These are phyloP conservation scores for Oreochromis tanganicae DNA, from an alignment of 2,113 vertebrate species.

Conservation along the genomic window DNA sequence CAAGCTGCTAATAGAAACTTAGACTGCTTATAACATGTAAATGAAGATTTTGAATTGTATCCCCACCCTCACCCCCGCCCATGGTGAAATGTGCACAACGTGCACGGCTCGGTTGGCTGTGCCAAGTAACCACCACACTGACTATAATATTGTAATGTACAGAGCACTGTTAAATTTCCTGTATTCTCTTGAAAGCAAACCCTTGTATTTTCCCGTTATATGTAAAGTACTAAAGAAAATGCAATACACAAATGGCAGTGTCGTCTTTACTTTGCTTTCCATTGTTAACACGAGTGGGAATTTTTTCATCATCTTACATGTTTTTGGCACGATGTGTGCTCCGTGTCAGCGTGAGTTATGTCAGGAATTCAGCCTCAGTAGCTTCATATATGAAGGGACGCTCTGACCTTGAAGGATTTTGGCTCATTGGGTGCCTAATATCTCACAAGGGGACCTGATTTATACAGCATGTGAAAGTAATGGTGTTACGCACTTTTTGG, in stretches of 20 bases:
- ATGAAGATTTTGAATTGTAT: conserved; percentile 49
- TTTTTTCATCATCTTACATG: neutral
- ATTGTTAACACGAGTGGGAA: neutral
- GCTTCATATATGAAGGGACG: neutral
- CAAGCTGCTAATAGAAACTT: conserved; percentile 75
- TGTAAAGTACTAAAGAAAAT: conserved; percentile 80
- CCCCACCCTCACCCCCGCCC: neutral
- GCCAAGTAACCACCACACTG: conserved; percentile 49
- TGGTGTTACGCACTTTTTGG: neutral
- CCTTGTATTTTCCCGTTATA: conserved; percentile 76
- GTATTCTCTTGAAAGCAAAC: conserved; percentile 73
- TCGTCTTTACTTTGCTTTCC: conserved; percentile 15
- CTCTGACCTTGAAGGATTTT: neutral
- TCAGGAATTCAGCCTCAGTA: neutral
- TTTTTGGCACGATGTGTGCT: neutral
- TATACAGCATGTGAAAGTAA: neutral
- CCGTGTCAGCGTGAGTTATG: neutral
- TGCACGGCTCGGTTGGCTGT: conserved; percentile 35
- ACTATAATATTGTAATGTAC: conserved; percentile 68
- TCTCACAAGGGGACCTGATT: neutral
- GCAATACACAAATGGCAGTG: conserved; percentile 51
- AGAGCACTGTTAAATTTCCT: conserved; percentile 75
- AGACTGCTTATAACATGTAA: conserved; percentile 47
- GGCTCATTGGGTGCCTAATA: neutral
- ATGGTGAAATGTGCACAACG: conserved; percentile 44